Evolutionary conservation across 2,113 vertebrate species (phyloP).

Genomic region (Phycodurus eques): DNA sequence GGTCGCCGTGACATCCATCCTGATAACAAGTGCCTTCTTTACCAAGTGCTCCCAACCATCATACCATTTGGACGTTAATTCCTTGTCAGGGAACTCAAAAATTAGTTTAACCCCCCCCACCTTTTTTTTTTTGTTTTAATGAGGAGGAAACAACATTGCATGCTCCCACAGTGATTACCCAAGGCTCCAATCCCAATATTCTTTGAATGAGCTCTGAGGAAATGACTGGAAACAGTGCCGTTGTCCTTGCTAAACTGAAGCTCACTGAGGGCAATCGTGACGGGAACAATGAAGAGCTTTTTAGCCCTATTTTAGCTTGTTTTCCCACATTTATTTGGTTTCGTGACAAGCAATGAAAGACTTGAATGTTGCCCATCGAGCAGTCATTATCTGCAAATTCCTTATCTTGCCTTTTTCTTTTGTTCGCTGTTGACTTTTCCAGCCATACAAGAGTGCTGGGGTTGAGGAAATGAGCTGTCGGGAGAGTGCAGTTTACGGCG

Average conservation of each 20-base stretch:
- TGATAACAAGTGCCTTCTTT: conserved; percentile 9
- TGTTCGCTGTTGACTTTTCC: conserved; percentile 56
- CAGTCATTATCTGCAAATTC: conserved; percentile 35
- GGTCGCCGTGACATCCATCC: not conserved
- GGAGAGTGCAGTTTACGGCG: conserved; percentile 37
- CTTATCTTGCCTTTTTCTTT: conserved; percentile 19
- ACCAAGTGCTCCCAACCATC: not conserved
- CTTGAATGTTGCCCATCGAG: conserved; percentile 14
- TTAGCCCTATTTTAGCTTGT: conserved; percentile 18
- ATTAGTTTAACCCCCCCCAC: not conserved
- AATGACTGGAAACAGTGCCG: conserved; percentile 42
- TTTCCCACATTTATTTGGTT: not conserved
- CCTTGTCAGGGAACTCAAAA: not conserved
- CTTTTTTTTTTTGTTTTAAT: conserved; percentile 8
- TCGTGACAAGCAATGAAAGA: conserved; percentile 2
- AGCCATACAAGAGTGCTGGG: conserved; percentile 13
- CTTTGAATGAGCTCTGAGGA: conserved; percentile 38
- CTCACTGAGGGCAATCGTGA: conserved; percentile 34
- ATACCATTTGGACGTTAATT: not conserved
- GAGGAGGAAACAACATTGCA: conserved; percentile 23
- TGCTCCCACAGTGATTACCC: not conserved
- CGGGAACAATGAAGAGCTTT: conserved; percentile 39
- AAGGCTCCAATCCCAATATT: conserved; percentile 45
- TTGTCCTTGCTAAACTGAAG: conserved; percentile 29
- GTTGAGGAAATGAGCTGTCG: conserved; percentile 44